A percentile compares a stretch with the other conserved stretches of the same genome.
Conservation (phyloP, 1,140 invertebrate species). For the Zaprionus camerounensis region DNA sequence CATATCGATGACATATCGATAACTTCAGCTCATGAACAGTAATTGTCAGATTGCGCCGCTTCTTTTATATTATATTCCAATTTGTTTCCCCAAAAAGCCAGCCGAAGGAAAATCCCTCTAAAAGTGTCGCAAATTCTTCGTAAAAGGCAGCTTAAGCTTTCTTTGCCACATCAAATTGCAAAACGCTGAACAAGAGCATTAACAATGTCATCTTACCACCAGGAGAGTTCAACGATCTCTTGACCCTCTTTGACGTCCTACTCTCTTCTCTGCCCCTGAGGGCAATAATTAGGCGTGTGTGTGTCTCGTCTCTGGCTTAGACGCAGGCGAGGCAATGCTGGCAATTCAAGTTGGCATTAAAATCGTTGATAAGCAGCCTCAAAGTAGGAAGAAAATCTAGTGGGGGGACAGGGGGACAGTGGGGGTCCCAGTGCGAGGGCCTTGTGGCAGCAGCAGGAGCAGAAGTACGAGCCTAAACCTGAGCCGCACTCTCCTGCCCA, state of each 20-base stretch:
- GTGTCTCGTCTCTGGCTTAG: constrained; percentile 37
- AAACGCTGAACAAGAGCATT: not conserved
- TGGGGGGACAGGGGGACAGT: constrained; percentile 13
- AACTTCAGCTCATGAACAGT: not conserved
- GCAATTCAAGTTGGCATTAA: constrained; percentile 36
- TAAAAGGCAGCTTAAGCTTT: constrained; percentile 2
- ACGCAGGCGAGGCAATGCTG: constrained; percentile 18
- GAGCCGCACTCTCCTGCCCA: not conserved
- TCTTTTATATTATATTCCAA: not conserved
- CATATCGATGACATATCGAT: not conserved
- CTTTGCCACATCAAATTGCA: not conserved
- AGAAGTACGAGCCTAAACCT: not conserved
- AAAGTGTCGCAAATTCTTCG: not conserved
- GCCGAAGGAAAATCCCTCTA: not conserved
- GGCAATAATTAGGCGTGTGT: constrained; percentile 66
- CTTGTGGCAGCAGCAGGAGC: not conserved
- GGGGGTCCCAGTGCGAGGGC: too few relatives aligned
- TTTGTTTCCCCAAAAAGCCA: not conserved
- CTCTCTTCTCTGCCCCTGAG: constrained; percentile 18
- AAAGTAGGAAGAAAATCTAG: constrained; percentile 63
- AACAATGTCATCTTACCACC: not conserved
- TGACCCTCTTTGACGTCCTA: not conserved
- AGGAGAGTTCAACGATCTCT: constrained; percentile 55
- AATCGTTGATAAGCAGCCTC: constrained; percentile 69
- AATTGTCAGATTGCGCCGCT: too few relatives aligned